Evolutionary conservation across 1,140 invertebrate species (phyloP).

Genomic region (Melipona quadrifasciata): DNA sequence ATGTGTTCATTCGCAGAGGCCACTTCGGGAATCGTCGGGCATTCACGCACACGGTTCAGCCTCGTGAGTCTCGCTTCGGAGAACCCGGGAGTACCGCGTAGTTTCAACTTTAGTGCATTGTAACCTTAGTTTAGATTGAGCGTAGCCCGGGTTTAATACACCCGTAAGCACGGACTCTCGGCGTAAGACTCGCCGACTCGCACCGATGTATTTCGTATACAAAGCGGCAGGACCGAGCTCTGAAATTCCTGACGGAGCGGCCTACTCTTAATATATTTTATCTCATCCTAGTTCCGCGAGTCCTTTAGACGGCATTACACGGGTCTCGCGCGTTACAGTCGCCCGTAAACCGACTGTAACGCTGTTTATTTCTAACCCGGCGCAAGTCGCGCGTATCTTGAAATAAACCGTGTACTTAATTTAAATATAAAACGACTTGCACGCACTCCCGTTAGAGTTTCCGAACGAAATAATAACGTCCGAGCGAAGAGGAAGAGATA

Average conservation of each 20-base stretch:
- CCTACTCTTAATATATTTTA: conserved; percentile 16
- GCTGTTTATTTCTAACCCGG: background rate
- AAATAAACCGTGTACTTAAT: background rate
- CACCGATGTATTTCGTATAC: conserved; percentile 14
- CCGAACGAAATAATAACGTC: no score
- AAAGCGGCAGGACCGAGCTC: background rate
- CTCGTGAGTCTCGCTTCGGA: background rate
- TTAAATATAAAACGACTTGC: background rate
- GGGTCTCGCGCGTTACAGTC: background rate
- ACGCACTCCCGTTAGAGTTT: background rate
- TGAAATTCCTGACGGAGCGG: conserved; percentile 8
- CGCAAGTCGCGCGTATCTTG: background rate
- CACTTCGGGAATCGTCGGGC: background rate
- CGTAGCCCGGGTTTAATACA: conserved; percentile 19
- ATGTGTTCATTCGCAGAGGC: background rate
- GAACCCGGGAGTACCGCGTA: background rate
- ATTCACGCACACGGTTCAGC: background rate
- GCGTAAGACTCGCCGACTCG: background rate
- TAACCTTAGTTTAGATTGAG: conserved; percentile 14
- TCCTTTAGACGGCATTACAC: background rate
- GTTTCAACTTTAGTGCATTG: background rate
- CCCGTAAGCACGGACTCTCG: background rate
- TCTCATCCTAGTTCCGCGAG: background rate
- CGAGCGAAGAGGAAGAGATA: no score
- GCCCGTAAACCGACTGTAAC: background rate